Conservation (phyloP, 1,140 invertebrate species). For the Semibalanus balanoides region DNA sequence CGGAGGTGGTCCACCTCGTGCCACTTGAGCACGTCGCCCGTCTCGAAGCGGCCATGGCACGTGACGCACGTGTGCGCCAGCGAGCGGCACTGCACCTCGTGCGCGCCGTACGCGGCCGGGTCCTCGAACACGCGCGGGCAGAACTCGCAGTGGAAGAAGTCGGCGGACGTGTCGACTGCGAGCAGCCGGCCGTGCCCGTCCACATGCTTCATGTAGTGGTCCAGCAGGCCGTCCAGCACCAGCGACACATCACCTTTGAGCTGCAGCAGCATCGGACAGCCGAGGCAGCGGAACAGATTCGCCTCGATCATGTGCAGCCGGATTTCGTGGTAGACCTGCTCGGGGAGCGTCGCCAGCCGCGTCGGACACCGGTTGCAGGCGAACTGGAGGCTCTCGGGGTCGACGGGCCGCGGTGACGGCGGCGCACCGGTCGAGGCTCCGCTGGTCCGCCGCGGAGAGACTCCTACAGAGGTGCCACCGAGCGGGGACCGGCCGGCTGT, state of each 20-base stretch:
- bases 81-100: neutral
- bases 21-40: neutral
- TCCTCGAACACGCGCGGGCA: neutral
- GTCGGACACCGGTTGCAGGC: neutral
- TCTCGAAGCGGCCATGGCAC: neutral
- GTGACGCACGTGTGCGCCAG: neutral
- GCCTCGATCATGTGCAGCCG: neutral
- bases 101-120: neutral
- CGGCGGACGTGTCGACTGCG: neutral
- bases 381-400: neutral
- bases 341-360: neutral
- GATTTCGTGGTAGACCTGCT: neutral
- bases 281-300: neutral
- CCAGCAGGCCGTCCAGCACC: neutral
- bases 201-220: neutral
- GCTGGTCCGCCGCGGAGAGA: too few species aligned
- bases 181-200: neutral
- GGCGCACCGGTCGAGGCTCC: too few species aligned
- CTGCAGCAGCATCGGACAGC: neutral
- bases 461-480: too few species aligned
- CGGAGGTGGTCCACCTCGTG: neutral
- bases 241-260: neutral
- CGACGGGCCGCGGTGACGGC: too few species aligned
- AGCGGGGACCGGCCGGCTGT: too few species aligned
- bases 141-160: neutral